phyloP scores from a whole-genome alignment of 2,113 vertebrate species.

The Tursiops truncatus region DNA sequence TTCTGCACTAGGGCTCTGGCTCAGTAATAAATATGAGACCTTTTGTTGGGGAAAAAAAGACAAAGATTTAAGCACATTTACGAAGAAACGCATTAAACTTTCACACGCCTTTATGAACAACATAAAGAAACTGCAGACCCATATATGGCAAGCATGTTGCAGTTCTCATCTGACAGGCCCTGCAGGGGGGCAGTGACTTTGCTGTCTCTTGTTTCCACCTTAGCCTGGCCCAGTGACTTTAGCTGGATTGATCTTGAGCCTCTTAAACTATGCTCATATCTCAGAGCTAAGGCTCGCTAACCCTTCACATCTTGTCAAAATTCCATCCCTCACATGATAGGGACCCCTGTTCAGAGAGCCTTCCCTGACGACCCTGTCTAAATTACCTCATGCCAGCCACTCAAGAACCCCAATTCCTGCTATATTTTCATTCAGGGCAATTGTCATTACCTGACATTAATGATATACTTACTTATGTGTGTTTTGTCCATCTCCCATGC shows the following conservation, averaged over 20 bases:
- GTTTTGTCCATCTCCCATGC: background rate
- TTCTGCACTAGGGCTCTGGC: background rate
- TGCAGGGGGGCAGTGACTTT: background rate
- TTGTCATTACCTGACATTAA: background rate
- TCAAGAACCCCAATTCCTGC: background rate
- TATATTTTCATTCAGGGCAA: background rate
- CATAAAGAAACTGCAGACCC: background rate
- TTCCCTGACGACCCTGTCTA: background rate
- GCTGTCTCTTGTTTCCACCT: background rate
- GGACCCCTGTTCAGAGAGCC: background rate
- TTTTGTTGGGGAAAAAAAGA: background rate
- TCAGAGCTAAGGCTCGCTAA: background rate
- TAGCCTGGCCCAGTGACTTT: background rate
- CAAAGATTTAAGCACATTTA: background rate
- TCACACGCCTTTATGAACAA: background rate
- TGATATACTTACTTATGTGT: background rate
- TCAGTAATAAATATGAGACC: background rate
- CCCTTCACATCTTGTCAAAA: background rate
- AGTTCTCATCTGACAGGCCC: background rate
- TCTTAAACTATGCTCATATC: background rate
- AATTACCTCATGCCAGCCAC: background rate
- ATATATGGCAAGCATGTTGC: background rate
- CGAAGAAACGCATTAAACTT: background rate
- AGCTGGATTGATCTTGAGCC: background rate
- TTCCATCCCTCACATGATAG: background rate